These are phyloP conservation scores for Zygaena filipendulae DNA, from an alignment of 2,888 invertebrate species.

Conservation along the genomic window DNA sequence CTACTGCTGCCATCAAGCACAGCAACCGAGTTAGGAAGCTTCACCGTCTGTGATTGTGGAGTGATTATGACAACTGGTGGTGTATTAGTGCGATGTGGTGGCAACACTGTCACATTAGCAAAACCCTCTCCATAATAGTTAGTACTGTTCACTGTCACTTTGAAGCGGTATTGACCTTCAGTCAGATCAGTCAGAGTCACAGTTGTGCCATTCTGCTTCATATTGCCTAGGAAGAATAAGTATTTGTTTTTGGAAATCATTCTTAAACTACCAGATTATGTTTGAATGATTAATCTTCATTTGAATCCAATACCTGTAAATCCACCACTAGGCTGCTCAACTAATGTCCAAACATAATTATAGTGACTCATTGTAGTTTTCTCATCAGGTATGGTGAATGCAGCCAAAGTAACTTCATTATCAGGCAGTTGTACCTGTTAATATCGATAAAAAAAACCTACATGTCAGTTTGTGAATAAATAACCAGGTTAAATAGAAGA, in stretches of 20 bases:
- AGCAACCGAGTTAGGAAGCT: conserved; percentile 89
- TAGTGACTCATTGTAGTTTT: conserved; percentile 78
- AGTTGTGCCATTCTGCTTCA: conserved; percentile 86
- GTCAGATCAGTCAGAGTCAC: conserved; percentile 86
- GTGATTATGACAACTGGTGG: conserved; percentile 88
- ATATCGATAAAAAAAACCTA: conserved; percentile 13
- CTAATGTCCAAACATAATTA: conserved; percentile 88
- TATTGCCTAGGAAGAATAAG: conserved; percentile 66
- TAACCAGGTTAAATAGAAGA: conserved; percentile 1
- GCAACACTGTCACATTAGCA: conserved; percentile 91
- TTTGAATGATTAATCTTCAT: too few species aligned
- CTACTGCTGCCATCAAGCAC: conserved; percentile 89
- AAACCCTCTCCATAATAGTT: conserved; percentile 82
- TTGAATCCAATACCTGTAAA: conserved; percentile 47
- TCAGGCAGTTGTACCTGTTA: conserved; percentile 74
- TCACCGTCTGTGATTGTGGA: conserved; percentile 86
- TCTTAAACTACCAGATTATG: too few species aligned
- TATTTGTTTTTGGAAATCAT: too few species aligned
- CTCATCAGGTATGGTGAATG: conserved; percentile 83
- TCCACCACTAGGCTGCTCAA: conserved; percentile 85
- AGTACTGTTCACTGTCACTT: conserved; percentile 82
- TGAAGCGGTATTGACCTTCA: conserved; percentile 90
- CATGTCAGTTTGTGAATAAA: conserved; percentile 1
- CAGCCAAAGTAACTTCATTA: conserved; percentile 85
- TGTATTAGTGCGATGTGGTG: conserved; percentile 84